Percentiles rank a stretch among this genome's conserved stretches.
Evolutionary conservation across 2,113 vertebrate species (phyloP).

Genomic region (Columbina picui): DNA sequence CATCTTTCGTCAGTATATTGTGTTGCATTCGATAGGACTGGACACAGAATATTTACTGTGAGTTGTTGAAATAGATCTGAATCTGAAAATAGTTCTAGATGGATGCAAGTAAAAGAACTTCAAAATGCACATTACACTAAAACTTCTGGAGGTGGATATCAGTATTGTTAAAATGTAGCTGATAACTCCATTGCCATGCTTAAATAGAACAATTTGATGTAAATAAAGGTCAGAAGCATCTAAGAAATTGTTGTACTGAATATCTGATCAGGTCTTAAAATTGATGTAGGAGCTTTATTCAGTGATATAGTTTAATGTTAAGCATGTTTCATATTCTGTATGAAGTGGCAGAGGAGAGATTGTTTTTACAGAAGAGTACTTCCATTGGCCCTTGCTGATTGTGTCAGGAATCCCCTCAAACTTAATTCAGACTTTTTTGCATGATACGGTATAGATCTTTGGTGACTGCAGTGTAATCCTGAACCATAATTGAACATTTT

Average conservation of each 20-base stretch:
- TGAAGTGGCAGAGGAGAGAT: not conserved
- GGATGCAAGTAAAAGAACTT: not conserved
- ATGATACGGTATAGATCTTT: not conserved
- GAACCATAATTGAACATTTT: not conserved
- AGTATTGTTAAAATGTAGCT: not conserved
- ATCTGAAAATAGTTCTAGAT: not conserved
- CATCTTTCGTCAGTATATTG: constrained; percentile 99
- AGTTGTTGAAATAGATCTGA: constrained; percentile 67
- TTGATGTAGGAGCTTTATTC: not conserved
- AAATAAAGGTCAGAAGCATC: not conserved
- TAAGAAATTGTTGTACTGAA: not conserved
- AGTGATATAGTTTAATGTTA: not conserved
- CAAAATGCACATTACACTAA: not conserved
- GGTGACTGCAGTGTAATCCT: not conserved
- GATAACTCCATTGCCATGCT: fast-evolving
- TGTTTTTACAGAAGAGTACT: not conserved
- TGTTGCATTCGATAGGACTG: constrained; percentile 96
- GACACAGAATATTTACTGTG: constrained; percentile 97
- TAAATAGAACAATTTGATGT: not conserved
- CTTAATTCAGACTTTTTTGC: not conserved
- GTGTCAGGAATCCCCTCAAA: not conserved
- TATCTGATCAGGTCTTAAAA: not conserved
- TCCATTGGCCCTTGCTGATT: not conserved
- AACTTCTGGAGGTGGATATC: not conserved
- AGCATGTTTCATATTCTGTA: not conserved